Conservation (phyloP, 2,797 vertebrate species). For the Lates japonicus region DNA sequence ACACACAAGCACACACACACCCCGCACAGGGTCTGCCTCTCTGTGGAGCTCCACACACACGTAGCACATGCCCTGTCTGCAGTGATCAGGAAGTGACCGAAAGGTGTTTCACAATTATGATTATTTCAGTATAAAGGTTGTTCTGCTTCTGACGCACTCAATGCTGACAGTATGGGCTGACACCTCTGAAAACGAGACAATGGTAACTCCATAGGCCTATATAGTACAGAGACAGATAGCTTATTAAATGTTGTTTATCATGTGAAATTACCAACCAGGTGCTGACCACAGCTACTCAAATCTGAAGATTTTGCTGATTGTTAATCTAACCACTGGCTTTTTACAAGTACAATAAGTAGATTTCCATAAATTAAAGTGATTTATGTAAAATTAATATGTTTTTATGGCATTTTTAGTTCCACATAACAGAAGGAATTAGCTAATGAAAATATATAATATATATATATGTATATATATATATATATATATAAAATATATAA, state of each 20-base stretch:
- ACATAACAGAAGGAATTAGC: no score
- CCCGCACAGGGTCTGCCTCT: constrained; percentile 5
- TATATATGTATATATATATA: no score
- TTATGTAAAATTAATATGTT: not conserved
- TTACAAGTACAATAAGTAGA: not conserved
- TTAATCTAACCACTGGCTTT: no score
- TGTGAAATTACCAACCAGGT: not conserved
- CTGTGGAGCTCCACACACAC: constrained; percentile 23
- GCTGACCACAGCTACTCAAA: not conserved
- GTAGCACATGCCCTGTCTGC: constrained; percentile 20
- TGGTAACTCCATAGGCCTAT: not conserved
- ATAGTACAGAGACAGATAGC: not conserved
- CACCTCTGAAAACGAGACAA: not conserved
- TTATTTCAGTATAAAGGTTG: constrained; percentile 29
- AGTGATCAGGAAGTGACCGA: constrained; percentile 53
- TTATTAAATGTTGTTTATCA: not conserved
- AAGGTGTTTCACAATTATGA: constrained; percentile 10
- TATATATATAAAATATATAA: no score
- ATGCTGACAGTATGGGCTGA: not conserved
- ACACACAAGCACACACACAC: constrained; percentile 5
- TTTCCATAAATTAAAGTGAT: not conserved
- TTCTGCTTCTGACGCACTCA: constrained; percentile 11
- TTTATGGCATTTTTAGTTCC: no score
- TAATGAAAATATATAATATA: not conserved
- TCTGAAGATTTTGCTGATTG: not conserved